Evolutionary conservation across 2,888 invertebrate genomes (phyloP), one percentile per base, ranked within the genome.

Genomic region (Acleris literana): DNA sequence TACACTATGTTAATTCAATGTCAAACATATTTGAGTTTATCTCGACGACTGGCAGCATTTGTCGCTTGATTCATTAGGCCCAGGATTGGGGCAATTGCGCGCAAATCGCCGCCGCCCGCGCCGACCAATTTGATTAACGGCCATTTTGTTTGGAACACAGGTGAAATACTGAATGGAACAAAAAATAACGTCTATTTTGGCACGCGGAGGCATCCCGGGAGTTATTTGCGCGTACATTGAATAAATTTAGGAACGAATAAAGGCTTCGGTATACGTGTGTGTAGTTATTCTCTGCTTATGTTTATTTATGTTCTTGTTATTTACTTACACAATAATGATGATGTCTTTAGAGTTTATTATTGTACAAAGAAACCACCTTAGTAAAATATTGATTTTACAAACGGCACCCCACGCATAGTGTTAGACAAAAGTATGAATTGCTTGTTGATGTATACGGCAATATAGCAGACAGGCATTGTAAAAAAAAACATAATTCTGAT

Each of bases 61-160:
- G 77, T 74, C 75, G 74, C 76, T 78, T 80, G 80, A 82, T 79
- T 83, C 81, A 85, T 84, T 81, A 72, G 70, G 72, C 64, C 69
- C 69, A 58, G 71, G 74, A 74, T 74, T 73, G 75, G 68, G 64
- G 72, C 78, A 77, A 80, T 81, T 81, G 80, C 75, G 74, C 74
- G 74, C 43, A 22, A 58, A 62, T 52, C 48, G 17, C 51, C 55
- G 43, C 13, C n/a, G 6, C 55, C 44, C 53, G 18, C 49, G 48
- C 54, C 25, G 20, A 51, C 43, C 39, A 69, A 59, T 70, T 70
- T 67, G 70, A 70, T 69, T 69, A 55, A 65, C 20, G 51, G 58
- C 54, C 62, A 56, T 63, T 63, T 56, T 57, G 56, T 60, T n/a
- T 56, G 55, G n/a, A 49, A 49, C 46, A 43, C 56, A 56, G 63